These are phyloP conservation scores for Euschistus heros DNA, from an alignment of 1,140 invertebrate genomes.

Conservation along the genomic window DNA sequence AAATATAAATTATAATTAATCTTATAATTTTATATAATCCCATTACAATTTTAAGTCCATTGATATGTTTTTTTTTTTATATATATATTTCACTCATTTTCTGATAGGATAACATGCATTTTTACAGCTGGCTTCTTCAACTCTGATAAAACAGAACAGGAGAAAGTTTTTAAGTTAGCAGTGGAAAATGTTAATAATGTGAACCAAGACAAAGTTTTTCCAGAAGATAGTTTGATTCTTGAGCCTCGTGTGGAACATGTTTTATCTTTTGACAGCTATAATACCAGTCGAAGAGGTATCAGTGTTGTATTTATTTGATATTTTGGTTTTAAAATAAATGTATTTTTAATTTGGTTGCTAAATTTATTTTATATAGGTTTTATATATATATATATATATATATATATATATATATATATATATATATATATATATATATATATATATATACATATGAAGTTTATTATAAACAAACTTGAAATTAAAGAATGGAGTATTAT, in stretches of 20 bases:
- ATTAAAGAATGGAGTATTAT: too few species aligned
- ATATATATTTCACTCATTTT: conserved; percentile 29
- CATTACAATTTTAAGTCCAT: conserved; percentile 13
- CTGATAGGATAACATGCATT: conserved; percentile 27
- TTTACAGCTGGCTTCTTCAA: conserved; percentile 39
- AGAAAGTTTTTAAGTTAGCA: conserved; percentile 38
- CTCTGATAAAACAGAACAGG: conserved; percentile 35
- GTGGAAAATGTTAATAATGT: conserved; percentile 36
- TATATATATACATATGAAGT: too few species aligned
- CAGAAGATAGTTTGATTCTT: conserved; percentile 13
- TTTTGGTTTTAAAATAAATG: too few species aligned
- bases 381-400: too few species aligned
- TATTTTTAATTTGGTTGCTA: too few species aligned
- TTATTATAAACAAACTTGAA: too few species aligned
- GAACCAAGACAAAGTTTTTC: conserved; percentile 30
- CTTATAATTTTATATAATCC: conserved; percentile 6
- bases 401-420: too few species aligned
- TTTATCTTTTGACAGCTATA: conserved; percentile 28
- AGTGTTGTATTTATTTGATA: conserved; percentile 10
- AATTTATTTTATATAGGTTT: too few species aligned
- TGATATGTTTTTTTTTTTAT: conserved; percentile 22
- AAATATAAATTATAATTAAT: conserved; percentile 32
- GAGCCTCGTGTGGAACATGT: conserved; percentile 26
- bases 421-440: too few species aligned
- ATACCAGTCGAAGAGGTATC: conserved; percentile 28